Percentiles rank a stretch among this genome's conserved stretches.
Conservation (phyloP, 2,113 vertebrate species). For the Crocuta crocuta region DNA sequence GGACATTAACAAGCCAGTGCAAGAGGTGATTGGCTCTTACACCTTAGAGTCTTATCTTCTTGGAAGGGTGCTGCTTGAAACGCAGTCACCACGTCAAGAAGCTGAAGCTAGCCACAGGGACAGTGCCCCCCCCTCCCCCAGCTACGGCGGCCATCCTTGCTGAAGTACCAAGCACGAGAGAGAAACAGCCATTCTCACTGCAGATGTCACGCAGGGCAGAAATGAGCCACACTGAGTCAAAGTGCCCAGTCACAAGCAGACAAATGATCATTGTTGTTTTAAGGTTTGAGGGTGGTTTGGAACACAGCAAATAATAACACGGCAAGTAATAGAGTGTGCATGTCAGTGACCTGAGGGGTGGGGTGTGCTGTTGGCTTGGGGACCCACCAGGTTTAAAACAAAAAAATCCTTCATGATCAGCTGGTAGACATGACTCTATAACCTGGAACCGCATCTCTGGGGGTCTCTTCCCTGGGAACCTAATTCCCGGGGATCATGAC, state of each 20-base stretch:
- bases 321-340: neutral
- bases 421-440: neutral
- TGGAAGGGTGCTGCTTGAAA: neutral
- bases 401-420: neutral
- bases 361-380: neutral
- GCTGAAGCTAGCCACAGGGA: neutral
- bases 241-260: neutral
- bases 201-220: neutral
- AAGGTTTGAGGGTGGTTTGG: neutral
- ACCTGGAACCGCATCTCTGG: neutral
- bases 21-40: neutral
- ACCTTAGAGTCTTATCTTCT: neutral
- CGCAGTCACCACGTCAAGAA: neutral
- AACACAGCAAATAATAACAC: neutral
- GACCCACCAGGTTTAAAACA: neutral
- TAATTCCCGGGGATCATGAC: neutral
- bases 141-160: neutral
- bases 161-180: too few species aligned
- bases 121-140: neutral
- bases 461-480: neutral
- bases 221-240: neutral
- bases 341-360: neutral
- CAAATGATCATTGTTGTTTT: neutral
- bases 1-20: neutral
- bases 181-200: neutral